A percentile compares a stretch with the other conserved stretches of the same genome.
These are phyloP conservation scores for Pseudomyrmex sp. DNA, from an alignment of 1,140 invertebrate species.

Conservation along the genomic window DNA sequence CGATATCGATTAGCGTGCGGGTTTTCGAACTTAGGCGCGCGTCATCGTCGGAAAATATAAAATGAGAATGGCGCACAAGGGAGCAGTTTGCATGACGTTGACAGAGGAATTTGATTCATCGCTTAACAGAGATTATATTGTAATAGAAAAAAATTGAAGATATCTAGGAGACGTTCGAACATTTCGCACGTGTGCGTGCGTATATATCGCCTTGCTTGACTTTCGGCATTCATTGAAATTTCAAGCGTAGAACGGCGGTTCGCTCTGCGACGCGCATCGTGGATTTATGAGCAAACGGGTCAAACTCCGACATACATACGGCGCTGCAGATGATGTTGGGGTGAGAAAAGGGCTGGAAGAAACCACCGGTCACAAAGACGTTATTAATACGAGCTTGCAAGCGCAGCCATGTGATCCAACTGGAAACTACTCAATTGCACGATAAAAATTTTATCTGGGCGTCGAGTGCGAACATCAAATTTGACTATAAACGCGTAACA, in stretches of 20 bases:
- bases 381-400: slow-evolving; percentile 69
- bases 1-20: slow-evolving; percentile 41
- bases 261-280: slow-evolving; percentile 23
- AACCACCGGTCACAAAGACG: slow-evolving; percentile 66
- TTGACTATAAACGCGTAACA: not conserved
- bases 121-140: no score
- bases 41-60: slow-evolving; percentile 15
- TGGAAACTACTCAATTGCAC: slow-evolving; percentile 65
- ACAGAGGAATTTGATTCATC: slow-evolving; percentile 17
- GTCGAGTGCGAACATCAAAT: not conserved
- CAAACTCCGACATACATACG: slow-evolving; percentile 33
- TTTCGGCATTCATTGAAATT: slow-evolving; percentile 46
- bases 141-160: not conserved
- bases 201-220: slow-evolving; percentile 13
- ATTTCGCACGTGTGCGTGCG: not conserved
- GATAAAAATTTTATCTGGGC: not conserved
- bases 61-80: slow-evolving; percentile 8
- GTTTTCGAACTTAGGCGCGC: slow-evolving; percentile 14
- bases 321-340: slow-evolving; percentile 39
- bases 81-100: not conserved
- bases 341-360: slow-evolving; percentile 69
- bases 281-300: slow-evolving; percentile 49
- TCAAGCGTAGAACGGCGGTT: not conserved
- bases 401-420: slow-evolving; percentile 66
- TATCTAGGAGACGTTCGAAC: no score